A percentile compares a stretch with the other conserved stretches of the same genome.
phyloP scores from a whole-genome alignment of 2,797 vertebrate genomes.

The Fistularia tabacaria region DNA sequence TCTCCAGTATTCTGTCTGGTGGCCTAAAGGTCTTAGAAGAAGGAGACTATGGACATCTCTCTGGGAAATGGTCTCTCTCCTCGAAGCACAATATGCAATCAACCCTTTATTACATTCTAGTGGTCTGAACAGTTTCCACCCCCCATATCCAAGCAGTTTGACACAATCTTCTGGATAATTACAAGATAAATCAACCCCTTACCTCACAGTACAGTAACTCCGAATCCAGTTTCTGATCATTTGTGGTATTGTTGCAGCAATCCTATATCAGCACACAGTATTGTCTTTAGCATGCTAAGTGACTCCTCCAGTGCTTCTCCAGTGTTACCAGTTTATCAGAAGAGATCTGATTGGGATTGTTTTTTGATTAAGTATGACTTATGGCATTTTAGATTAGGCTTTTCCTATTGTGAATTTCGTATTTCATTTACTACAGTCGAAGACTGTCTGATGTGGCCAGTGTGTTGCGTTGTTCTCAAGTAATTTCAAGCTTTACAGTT shows the following conservation, averaged over 20 bases:
- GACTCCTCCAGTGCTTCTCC: no score
- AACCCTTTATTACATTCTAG: conserved; percentile 21
- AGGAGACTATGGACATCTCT: conserved; percentile 10
- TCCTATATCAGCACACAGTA: conserved; percentile 7
- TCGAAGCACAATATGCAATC: conserved; percentile 9
- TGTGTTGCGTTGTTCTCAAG: neutral
- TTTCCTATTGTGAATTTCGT: neutral
- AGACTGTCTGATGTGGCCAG: neutral
- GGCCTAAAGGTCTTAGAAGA: conserved; percentile 14
- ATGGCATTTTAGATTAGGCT: neutral
- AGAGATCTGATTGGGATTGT: neutral
- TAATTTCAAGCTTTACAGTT: neutral
- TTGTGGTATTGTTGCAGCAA: conserved; percentile 11
- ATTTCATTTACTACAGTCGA: neutral
- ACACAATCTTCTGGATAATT: conserved; percentile 16
- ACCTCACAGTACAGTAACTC: neutral
- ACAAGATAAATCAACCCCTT: conserved; percentile 24
- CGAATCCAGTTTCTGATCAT: conserved; percentile 27
- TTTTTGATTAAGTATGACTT: no score
- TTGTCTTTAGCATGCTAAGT: no score
- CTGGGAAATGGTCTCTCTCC: conserved; percentile 19
- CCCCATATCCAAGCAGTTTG: conserved; percentile 1
- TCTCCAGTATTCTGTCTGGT: conserved; percentile 22
- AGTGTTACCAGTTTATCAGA: neutral
- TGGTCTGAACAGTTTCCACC: conserved; percentile 9